phyloP scores from a whole-genome alignment of 2,888 invertebrate genomes.

The Eudasyphora cyanicolor region DNA sequence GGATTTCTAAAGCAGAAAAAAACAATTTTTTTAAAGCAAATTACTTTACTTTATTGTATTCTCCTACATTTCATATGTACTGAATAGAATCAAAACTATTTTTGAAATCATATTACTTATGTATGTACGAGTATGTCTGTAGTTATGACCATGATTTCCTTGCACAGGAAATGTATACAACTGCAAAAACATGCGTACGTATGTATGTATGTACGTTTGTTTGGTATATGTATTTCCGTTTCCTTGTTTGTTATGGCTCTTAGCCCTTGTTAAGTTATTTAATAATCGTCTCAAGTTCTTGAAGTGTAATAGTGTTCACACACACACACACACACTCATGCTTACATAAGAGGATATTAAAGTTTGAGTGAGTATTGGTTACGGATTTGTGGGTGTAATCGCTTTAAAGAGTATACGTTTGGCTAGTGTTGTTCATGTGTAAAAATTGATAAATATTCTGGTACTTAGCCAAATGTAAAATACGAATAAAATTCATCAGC shows the following conservation, averaged over 20 bases:
- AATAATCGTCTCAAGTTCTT: slow-evolving; percentile 5
- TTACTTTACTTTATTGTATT: neutral
- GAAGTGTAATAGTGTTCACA: neutral
- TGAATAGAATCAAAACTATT: neutral
- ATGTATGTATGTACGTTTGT: slow-evolving; percentile 25
- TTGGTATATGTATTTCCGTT: slow-evolving; percentile 7
- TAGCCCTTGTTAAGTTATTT: neutral
- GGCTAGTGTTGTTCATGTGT: neutral
- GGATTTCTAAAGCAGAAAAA: neutral
- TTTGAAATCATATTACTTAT: neutral
- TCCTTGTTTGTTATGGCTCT: neutral
- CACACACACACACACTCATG: slow-evolving; percentile 62
- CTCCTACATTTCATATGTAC: neutral
- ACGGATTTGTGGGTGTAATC: slow-evolving; percentile 1
- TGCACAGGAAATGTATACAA: slow-evolving; percentile 2
- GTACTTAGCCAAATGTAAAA: neutral
- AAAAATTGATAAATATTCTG: slow-evolving; percentile 10
- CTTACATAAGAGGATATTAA: slow-evolving; percentile 23
- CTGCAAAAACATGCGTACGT: neutral
- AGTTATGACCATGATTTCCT: neutral
- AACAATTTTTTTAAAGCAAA: neutral
- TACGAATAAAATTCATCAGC: neutral
- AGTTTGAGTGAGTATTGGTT: slow-evolving; percentile 52
- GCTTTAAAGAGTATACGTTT: slow-evolving; percentile 5
- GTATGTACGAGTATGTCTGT: neutral